These are phyloP conservation scores for Halichoeres trimaculatus DNA, from an alignment of 2,113 vertebrate genomes.

Conservation along the genomic window DNA sequence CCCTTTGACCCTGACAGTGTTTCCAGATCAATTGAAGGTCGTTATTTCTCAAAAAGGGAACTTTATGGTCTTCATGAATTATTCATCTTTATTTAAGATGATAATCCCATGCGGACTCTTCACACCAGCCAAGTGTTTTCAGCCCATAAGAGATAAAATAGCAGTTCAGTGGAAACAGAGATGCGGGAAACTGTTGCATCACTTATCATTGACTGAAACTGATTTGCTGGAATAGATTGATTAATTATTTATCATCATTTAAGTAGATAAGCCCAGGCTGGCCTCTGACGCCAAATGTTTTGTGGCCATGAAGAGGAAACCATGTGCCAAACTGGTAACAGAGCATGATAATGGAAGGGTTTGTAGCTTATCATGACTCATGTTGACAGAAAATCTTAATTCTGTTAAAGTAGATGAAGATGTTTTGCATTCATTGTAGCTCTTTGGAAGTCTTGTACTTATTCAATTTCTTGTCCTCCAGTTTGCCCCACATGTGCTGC, in stretches of 20 bases:
- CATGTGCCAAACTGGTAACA: background rate
- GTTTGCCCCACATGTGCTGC: background rate
- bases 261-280: conserved; percentile 1
- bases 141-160: conserved; percentile 12
- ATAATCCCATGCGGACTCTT: conserved; percentile 34
- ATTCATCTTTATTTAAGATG: conserved; percentile 38
- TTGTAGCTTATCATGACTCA: too few species aligned
- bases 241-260: conserved; percentile 47
- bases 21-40: conserved; percentile 33
- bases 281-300: background rate
- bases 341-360: background rate
- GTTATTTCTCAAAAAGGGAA: conserved; percentile 30
- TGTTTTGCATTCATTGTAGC: background rate
- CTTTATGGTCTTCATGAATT: conserved; percentile 37
- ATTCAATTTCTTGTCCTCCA: background rate
- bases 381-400: too few species aligned
- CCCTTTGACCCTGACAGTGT: background rate
- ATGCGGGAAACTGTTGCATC: background rate
- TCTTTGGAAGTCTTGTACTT: background rate
- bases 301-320: background rate
- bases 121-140: conserved; percentile 33
- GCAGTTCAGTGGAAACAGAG: background rate
- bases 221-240: background rate
- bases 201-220: background rate
- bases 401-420: background rate